phyloP scores from a whole-genome alignment of 2,113 vertebrate genomes.

The Tichodroma muraria region DNA sequence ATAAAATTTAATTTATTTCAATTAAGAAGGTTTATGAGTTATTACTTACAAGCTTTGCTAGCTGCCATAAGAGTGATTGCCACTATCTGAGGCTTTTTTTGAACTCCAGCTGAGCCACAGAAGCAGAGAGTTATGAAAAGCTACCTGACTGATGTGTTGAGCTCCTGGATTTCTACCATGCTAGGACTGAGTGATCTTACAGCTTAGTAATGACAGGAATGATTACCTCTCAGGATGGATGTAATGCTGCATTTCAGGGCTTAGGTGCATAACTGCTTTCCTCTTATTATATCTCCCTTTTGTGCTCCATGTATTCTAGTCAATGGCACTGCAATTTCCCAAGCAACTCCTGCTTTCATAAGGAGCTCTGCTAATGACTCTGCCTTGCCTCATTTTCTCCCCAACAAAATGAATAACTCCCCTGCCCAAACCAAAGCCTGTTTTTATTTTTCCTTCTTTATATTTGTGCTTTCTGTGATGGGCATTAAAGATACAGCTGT shows the following conservation, averaged over 20 bases:
- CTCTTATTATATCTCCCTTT: slow-evolving; percentile 61
- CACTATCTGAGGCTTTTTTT: not conserved
- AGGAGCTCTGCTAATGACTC: slow-evolving; percentile 46
- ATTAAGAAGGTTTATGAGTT: slow-evolving; percentile 62
- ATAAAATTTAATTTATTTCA: slow-evolving; percentile 67
- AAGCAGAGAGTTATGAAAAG: slow-evolving; percentile 38
- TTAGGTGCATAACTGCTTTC: slow-evolving; percentile 65
- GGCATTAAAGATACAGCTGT: not conserved
- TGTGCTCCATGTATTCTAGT: slow-evolving; percentile 57
- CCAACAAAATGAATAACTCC: slow-evolving; percentile 36
- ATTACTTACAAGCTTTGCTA: slow-evolving; percentile 53
- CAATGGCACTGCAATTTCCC: slow-evolving; percentile 61
- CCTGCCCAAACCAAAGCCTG: slow-evolving; percentile 23
- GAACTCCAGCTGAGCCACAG: slow-evolving; percentile 26
- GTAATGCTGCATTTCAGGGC: slow-evolving; percentile 66
- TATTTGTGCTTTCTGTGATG: not conserved
- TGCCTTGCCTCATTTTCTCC: slow-evolving; percentile 50
- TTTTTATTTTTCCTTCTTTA: slow-evolving; percentile 40
- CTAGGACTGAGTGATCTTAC: slow-evolving; percentile 48
- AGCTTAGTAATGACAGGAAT: slow-evolving; percentile 65
- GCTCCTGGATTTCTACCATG: slow-evolving; percentile 36
- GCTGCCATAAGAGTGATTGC: slow-evolving; percentile 13
- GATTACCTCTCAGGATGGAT: slow-evolving; percentile 64
- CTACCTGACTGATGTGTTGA: slow-evolving; percentile 33
- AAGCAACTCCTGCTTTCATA: slow-evolving; percentile 48